Evolutionary conservation across 2,113 vertebrate genomes (phyloP).

Genomic region (Ramphastos sulfuratus): DNA sequence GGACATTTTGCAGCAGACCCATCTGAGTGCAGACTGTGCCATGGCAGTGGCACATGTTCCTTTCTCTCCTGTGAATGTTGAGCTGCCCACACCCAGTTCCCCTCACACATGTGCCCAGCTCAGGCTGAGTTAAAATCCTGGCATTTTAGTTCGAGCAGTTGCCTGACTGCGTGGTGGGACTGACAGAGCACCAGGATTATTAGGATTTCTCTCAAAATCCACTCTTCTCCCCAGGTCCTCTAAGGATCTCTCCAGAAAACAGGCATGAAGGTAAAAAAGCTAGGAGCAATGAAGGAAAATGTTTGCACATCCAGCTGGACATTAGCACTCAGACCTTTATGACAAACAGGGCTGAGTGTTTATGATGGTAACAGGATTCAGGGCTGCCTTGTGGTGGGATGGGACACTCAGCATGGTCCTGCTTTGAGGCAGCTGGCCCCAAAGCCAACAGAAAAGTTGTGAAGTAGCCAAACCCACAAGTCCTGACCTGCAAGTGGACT

Average conservation of each 20-base stretch:
- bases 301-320: background rate
- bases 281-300: background rate
- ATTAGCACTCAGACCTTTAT: background rate
- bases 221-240: background rate
- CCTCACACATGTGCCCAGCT: rapidly evolving
- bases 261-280: background rate
- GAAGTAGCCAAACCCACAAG: background rate
- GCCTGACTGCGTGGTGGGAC: background rate
- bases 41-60: background rate
- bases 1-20: background rate
- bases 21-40: background rate
- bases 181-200: rapidly evolving
- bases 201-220: background rate
- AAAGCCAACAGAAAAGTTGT: background rate
- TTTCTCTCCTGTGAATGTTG: background rate
- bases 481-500: rapidly evolving
- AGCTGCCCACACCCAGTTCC: background rate
- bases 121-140: background rate
- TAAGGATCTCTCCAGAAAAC: background rate
- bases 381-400: rapidly evolving
- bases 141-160: background rate
- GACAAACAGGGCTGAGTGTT: background rate
- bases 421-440: background rate
- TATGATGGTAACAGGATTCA: rapidly evolving
- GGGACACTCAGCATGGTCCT: rapidly evolving